phyloP scores from a whole-genome alignment of 2,797 vertebrate genomes.

The Parauchenoglanis ngamensis region DNA sequence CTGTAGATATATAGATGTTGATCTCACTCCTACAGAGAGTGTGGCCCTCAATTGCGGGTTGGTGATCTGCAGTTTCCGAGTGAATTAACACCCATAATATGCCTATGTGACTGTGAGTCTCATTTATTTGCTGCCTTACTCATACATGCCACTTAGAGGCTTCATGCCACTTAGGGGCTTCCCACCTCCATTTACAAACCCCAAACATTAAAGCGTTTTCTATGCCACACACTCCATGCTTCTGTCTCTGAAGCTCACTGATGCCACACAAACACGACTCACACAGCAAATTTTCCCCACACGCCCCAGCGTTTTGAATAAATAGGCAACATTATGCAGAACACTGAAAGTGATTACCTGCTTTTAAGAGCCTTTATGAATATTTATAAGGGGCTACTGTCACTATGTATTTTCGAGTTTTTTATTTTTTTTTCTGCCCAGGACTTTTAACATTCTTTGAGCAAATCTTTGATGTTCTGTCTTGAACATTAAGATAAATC shows the following conservation, averaged over 20 bases:
- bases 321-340: conserved; percentile 73
- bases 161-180: conserved; percentile 35
- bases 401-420: conserved; percentile 58
- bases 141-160: conserved; percentile 40
- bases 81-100: conserved; percentile 62
- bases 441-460: conserved; percentile 56
- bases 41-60: conserved; percentile 53
- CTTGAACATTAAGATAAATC: conserved; percentile 25
- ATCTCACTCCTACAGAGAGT: conserved; percentile 55
- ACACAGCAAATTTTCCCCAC: conserved; percentile 64
- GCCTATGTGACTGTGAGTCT: conserved; percentile 56
- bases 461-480: conserved; percentile 53
- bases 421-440: conserved; percentile 60
- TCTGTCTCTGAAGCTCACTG: conserved; percentile 54
- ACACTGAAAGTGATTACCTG: conserved; percentile 72
- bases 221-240: conserved; percentile 43
- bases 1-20: conserved; percentile 52
- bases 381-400: conserved; percentile 73
- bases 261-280: conserved; percentile 60
- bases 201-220: conserved; percentile 42
- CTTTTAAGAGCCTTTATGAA: conserved; percentile 74
- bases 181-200: conserved; percentile 40
- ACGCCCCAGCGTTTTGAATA: conserved; percentile 67
- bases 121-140: conserved; percentile 49
- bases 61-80: conserved; percentile 55